Conservation (phyloP, 2,797 vertebrate species). For the Threskiornis aethiopicus region DNA sequence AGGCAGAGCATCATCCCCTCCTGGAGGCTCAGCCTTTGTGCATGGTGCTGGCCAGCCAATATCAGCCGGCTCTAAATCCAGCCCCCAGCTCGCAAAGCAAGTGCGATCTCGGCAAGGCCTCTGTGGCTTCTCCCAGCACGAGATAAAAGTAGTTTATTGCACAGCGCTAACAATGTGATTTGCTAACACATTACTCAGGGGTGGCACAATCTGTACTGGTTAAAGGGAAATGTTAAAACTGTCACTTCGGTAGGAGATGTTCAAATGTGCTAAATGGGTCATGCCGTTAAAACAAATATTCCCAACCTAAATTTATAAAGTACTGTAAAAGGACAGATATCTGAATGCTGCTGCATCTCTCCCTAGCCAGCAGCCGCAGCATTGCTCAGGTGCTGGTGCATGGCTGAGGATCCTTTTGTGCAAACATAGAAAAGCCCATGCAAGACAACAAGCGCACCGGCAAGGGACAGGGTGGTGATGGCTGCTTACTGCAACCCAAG, state of each 20-base stretch:
- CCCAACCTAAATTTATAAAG: not conserved
- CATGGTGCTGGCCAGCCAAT: not conserved
- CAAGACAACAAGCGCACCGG: not conserved
- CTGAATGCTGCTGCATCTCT: not conserved
- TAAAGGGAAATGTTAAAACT: conserved; percentile 40
- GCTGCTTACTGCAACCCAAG: not conserved
- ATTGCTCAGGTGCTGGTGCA: rapidly evolving
- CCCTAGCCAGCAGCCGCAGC: rapidly evolving
- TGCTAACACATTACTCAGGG: conserved; percentile 23
- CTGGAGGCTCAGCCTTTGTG: not conserved
- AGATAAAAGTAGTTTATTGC: conserved; percentile 7
- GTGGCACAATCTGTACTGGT: conserved; percentile 3
- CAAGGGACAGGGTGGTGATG: rapidly evolving
- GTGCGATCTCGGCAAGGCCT: rapidly evolving
- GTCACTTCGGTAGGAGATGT: conserved; percentile 8
- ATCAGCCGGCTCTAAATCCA: not conserved
- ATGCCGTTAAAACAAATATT: not conserved
- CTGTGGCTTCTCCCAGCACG: not conserved
- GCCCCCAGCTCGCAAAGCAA: rapidly evolving
- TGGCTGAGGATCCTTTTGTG: not conserved
- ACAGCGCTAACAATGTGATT: not conserved
- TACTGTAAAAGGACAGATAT: not conserved
- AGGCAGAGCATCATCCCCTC: not conserved
- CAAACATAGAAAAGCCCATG: not conserved
- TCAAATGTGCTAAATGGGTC: not conserved